These are phyloP conservation scores for Falcaria lacertinaria DNA, from an alignment of 2,888 invertebrate species.

Conservation along the genomic window DNA sequence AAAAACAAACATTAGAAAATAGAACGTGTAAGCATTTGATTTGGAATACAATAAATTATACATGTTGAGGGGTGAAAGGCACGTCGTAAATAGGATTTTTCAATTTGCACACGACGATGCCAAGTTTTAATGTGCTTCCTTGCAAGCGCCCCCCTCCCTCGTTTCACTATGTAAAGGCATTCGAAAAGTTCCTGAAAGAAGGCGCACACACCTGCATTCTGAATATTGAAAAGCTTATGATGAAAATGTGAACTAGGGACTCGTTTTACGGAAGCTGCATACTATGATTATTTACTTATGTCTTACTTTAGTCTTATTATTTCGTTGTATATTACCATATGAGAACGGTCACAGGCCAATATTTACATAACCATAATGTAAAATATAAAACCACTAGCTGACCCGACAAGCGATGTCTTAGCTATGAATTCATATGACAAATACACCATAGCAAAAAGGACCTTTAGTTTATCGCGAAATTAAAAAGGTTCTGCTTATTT, in stretches of 20 bases:
- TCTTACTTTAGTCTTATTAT: no score
- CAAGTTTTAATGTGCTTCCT: conserved; percentile 33
- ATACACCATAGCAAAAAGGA: no score
- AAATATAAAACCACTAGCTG: no score
- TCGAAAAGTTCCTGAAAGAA: conserved; percentile 28
- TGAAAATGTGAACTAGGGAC: conserved; percentile 17
- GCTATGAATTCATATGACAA: no score
- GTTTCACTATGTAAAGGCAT: conserved; percentile 29
- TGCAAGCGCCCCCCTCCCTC: conserved; percentile 24
- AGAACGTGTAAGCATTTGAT: background rate
- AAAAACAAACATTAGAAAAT: no score
- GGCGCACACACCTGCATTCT: conserved; percentile 23
- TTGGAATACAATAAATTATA: background rate
- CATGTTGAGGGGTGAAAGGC: background rate
- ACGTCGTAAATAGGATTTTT: conserved; percentile 7
- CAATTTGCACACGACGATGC: conserved; percentile 18
- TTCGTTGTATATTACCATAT: no score
- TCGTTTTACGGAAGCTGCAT: background rate
- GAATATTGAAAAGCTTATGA: conserved; percentile 19
- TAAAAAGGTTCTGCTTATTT: no score
- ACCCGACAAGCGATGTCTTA: no score
- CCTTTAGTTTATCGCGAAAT: no score
- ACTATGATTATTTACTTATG: background rate
- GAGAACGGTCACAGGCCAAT: no score
- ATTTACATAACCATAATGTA: no score